A percentile compares a stretch with the other conserved stretches of the same genome.
Conservation (phyloP, 2,113 vertebrate genomes). For the Erpornis zantholeuca region DNA sequence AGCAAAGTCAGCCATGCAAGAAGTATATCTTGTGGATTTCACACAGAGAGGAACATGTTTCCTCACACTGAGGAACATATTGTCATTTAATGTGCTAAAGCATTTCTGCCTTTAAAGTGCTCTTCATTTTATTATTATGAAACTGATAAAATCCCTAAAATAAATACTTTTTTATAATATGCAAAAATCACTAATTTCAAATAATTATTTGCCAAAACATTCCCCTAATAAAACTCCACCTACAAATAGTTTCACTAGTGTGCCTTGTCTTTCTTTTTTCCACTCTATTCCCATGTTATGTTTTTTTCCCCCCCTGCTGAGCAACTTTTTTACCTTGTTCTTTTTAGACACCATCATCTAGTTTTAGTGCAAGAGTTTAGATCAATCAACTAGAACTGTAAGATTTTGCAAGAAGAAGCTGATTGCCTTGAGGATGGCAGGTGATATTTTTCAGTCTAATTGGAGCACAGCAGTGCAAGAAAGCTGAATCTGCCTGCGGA, state of each 20-base stretch:
- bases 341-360: background rate
- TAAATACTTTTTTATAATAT: background rate
- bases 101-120: background rate
- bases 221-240: background rate
- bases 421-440: background rate
- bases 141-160: background rate
- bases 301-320: background rate
- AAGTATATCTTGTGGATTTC: background rate
- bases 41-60: background rate
- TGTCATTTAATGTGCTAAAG: background rate
- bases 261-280: background rate
- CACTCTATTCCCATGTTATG: fast-evolving
- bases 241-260: background rate
- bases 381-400: background rate
- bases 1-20: background rate
- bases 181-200: background rate
- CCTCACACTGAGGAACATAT: background rate
- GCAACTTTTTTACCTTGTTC: background rate
- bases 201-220: background rate
- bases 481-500: background rate
- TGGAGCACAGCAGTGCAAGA: background rate
- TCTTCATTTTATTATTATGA: background rate
- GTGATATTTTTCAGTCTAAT: background rate
- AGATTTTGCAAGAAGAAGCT: background rate
- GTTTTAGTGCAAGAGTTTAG: background rate